Evolutionary conservation across 2,888 invertebrate species (phyloP).

Genomic region (Drosophila villosipedis): DNA sequence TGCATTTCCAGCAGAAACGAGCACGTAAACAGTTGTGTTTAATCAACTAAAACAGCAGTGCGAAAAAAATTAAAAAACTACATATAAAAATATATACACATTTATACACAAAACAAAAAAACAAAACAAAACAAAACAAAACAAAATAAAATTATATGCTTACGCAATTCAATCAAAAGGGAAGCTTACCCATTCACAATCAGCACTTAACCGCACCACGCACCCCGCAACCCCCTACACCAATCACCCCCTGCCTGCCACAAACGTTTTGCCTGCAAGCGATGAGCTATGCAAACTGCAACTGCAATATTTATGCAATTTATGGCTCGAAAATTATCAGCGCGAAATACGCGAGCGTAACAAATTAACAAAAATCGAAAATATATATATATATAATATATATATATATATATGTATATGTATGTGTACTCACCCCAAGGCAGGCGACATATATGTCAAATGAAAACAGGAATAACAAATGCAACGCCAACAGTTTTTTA

Average conservation of each 20-base stretch:
- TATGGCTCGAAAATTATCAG: constrained; percentile 68
- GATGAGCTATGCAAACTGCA: background rate
- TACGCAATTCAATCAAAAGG: constrained; percentile 49
- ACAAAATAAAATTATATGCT: constrained; percentile 20
- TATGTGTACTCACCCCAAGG: constrained; percentile 44
- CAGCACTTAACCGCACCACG: background rate
- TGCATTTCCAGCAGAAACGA: constrained; percentile 56
- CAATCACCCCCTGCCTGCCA: background rate
- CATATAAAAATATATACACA: background rate
- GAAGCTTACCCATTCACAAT: constrained; percentile 26
- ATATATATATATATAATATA: background rate
- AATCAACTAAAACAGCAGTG: constrained; percentile 70
- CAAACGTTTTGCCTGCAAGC: background rate
- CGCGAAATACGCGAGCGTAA: constrained; percentile 44
- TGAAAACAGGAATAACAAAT: constrained; percentile 41
- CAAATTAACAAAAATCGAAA: constrained; percentile 52
- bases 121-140: constrained; percentile 15
- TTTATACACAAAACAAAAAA: constrained; percentile 10
- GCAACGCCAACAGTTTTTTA: constrained; percentile 45
- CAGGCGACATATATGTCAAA: constrained; percentile 61
- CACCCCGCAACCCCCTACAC: too few species aligned
- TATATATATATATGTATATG: background rate
- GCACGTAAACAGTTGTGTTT: constrained; percentile 69
- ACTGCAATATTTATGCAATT: constrained; percentile 57
- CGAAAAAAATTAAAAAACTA: constrained; percentile 7